Evolutionary conservation across 2,797 vertebrate species (phyloP).

Genomic region (Scolopax rusticola): DNA sequence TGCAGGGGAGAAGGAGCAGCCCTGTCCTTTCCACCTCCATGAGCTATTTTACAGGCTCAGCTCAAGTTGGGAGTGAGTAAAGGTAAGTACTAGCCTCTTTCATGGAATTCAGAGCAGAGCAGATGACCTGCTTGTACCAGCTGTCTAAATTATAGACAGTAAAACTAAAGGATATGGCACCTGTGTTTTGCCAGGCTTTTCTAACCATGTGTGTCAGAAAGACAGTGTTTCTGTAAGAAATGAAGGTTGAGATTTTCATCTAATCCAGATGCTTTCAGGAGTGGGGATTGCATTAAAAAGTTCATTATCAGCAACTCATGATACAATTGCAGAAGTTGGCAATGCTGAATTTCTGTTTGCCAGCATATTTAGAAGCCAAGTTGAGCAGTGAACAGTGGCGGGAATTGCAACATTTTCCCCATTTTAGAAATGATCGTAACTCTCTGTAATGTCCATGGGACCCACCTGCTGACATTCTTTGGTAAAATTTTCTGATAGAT

Average conservation of each 20-base stretch:
- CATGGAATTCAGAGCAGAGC: not conserved
- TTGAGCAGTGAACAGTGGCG: not conserved
- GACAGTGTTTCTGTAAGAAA: not conserved
- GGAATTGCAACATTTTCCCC: not conserved
- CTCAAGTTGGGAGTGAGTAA: not conserved
- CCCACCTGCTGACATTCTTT: not conserved
- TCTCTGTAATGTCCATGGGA: not conserved
- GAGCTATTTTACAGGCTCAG: not conserved
- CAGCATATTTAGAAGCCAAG: not conserved
- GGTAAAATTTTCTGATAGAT: not conserved
- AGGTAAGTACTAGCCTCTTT: not conserved
- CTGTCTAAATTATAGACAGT: not conserved
- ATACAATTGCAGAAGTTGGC: not conserved
- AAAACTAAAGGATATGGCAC: not conserved
- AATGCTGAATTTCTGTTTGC: not conserved
- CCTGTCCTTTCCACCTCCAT: not conserved
- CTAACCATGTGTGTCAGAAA: not conserved
- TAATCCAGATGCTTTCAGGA: constrained; percentile 7
- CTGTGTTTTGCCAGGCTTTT: not conserved
- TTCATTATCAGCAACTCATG: not conserved
- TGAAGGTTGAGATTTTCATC: not conserved
- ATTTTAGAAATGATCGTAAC: constrained; percentile 7
- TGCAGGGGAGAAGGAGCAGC: not conserved
- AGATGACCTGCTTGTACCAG: not conserved
- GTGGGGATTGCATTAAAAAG: not conserved